phyloP scores from a whole-genome alignment of 2,888 invertebrate species.

The Allygus modestus region DNA sequence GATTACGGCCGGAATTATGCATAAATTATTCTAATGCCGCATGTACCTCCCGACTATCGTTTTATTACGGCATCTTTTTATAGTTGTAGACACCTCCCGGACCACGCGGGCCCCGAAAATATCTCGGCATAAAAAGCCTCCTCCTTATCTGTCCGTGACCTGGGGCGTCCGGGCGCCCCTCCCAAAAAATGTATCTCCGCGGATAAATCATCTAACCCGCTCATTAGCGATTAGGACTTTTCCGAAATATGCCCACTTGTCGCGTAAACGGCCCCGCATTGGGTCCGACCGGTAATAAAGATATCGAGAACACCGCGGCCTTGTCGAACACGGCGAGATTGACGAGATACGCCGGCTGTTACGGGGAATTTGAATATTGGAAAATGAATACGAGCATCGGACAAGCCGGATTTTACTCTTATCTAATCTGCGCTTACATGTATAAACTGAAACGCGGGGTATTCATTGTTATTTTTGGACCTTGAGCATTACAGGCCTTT shows the following conservation, averaged over 20 bases:
- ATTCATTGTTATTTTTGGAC: too few relatives aligned
- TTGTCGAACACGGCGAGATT: conserved; percentile 1
- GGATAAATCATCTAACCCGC: conserved; percentile 43
- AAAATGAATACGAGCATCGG: conserved; percentile 8
- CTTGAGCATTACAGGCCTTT: too few relatives aligned
- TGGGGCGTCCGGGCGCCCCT: background rate
- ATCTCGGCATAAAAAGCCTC: background rate
- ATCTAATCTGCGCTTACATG: conserved; percentile 4
- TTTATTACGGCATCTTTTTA: conserved; percentile 48
- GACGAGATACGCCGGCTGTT: conserved; percentile 6
- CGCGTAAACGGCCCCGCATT: conserved; percentile 15
- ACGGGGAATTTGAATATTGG: conserved; percentile 21
- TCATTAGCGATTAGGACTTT: conserved; percentile 50
- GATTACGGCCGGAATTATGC: conserved; percentile 63
- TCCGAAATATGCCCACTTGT: conserved; percentile 46
- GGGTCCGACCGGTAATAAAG: conserved; percentile 37
- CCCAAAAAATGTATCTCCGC: conserved; percentile 52
- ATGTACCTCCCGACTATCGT: conserved; percentile 54
- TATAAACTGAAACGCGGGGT: too few relatives aligned
- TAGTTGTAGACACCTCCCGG: conserved; percentile 56
- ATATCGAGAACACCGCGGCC: conserved; percentile 51
- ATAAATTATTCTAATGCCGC: conserved; percentile 65
- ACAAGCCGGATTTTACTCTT: conserved; percentile 8
- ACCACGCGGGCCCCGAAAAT: background rate
- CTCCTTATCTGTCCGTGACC: background rate